Percentiles rank a stretch among this genome's conserved stretches.
phyloP scores from a whole-genome alignment of 2,797 vertebrate species.

The Potorous gilbertii region DNA sequence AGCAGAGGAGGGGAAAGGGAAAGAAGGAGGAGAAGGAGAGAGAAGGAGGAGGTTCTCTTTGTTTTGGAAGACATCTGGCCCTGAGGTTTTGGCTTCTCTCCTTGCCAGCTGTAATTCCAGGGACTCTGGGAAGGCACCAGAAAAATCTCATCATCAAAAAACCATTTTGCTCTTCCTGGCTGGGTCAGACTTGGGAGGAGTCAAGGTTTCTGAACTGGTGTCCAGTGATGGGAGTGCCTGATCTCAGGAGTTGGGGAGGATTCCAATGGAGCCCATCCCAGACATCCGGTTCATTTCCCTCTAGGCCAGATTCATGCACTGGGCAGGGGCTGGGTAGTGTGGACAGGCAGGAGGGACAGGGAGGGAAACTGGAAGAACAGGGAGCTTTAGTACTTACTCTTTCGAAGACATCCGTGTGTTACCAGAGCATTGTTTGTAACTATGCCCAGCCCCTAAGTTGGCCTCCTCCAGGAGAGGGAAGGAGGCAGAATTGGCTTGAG shows the following conservation, averaged over 20 bases:
- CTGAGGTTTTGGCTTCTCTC: neutral
- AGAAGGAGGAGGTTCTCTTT: neutral
- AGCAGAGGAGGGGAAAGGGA: too few relatives aligned
- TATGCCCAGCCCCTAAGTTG: neutral
- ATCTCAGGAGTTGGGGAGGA: fast-evolving
- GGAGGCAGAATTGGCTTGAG: neutral
- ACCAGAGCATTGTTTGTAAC: neutral
- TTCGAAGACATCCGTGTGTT: neutral
- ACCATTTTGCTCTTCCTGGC: conserved; percentile 50
- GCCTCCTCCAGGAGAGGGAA: neutral
- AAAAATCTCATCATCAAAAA: conserved; percentile 49
- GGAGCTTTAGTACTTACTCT: neutral
- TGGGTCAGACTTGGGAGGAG: neutral
- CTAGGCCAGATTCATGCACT: neutral
- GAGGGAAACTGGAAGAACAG: neutral
- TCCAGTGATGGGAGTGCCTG: neutral
- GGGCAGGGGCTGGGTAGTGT: neutral
- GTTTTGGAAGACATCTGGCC: neutral
- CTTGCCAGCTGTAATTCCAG: neutral
- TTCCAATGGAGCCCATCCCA: neutral
- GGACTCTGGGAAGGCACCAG: conserved; percentile 20
- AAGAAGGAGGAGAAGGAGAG: neutral
- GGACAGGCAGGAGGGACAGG: neutral
- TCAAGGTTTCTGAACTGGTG: conserved; percentile 44
- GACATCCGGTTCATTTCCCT: fast-evolving